Percentiles rank a stretch among this genome's conserved stretches.
These are phyloP conservation scores for Alcedo quadribrachys DNA, from an alignment of 2,797 vertebrate species.

Conservation along the genomic window DNA sequence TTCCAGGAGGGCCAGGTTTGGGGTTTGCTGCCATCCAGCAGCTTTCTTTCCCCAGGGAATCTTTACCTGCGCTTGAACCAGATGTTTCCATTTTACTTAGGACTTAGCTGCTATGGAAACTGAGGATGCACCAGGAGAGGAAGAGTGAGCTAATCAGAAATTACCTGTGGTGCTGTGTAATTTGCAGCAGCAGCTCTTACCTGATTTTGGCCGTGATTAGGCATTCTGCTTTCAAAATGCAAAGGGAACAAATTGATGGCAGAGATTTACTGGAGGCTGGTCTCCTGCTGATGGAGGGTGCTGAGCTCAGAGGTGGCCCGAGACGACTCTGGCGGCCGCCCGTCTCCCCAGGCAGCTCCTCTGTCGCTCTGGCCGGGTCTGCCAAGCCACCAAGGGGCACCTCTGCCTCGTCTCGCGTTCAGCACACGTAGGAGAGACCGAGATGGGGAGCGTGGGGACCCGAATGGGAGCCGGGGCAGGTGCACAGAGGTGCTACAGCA, in stretches of 20 bases:
- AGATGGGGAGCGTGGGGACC: background rate
- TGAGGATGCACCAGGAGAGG: slow-evolving; percentile 75
- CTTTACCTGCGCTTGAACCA: slow-evolving; percentile 71
- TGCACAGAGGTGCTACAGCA: background rate
- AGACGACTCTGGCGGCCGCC: background rate
- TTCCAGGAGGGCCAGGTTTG: background rate
- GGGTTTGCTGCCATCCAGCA: slow-evolving; percentile 36
- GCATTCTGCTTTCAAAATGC: slow-evolving; percentile 54
- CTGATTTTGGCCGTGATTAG: slow-evolving; percentile 68
- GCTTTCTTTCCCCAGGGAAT: slow-evolving; percentile 55
- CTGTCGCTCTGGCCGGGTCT: background rate
- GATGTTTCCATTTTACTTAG: slow-evolving; percentile 77
- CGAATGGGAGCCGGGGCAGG: background rate
- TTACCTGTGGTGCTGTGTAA: slow-evolving; percentile 76
- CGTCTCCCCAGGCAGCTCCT: fast-evolving
- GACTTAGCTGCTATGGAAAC: slow-evolving; percentile 84
- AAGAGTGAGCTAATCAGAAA: slow-evolving; percentile 75
- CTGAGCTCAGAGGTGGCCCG: slow-evolving; percentile 47
- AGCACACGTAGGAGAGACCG: background rate
- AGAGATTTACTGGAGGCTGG: background rate
- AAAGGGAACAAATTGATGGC: slow-evolving; percentile 48
- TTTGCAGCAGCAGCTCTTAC: slow-evolving; percentile 70
- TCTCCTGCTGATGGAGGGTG: slow-evolving; percentile 36
- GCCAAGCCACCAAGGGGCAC: background rate
- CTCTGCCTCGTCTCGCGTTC: background rate